Conservation (phyloP, 2,113 vertebrate species). For the Vanacampus margaritifer region DNA sequence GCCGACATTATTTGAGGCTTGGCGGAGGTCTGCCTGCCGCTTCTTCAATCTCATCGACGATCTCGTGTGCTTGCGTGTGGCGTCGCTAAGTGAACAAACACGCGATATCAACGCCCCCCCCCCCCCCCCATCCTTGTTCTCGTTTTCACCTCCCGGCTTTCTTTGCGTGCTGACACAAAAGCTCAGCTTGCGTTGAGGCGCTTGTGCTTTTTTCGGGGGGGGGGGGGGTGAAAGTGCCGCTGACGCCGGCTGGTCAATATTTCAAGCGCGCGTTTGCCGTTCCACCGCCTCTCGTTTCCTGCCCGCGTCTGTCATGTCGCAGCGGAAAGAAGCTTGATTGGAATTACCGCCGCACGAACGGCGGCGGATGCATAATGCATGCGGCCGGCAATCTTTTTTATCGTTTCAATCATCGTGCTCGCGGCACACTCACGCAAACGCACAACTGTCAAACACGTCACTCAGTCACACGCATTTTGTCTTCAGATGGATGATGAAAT, state of each 20-base stretch:
- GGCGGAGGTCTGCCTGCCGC: too few species aligned
- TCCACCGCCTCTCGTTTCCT: conserved; percentile 40
- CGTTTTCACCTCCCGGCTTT: conserved; percentile 29
- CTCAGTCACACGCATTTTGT: too few species aligned
- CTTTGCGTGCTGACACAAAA: conserved; percentile 17
- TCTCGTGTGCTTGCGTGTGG: neutral
- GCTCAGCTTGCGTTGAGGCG: conserved; percentile 22
- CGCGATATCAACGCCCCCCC: conserved; percentile 14
- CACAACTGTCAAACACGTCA: neutral
- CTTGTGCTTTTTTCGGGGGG: too few species aligned
- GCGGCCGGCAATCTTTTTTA: conserved; percentile 56
- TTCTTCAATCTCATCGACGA: neutral
- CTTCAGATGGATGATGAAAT: too few species aligned
- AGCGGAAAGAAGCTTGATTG: conserved; percentile 61
- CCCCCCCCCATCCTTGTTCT: conserved; percentile 19
- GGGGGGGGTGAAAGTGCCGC: neutral
- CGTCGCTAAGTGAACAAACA: neutral
- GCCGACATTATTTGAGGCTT: too few species aligned
- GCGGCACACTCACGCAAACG: too few species aligned
- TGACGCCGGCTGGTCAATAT: conserved; percentile 38
- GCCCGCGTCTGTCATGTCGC: conserved; percentile 11
- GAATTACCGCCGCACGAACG: conserved; percentile 62
- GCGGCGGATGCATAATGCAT: conserved; percentile 70
- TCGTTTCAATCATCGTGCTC: conserved; percentile 73
- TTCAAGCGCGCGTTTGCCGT: conserved; percentile 37